Percentiles rank a stretch among this genome's conserved stretches.
Conservation (phyloP, 2,888 invertebrate species). For the Temnothorax rugatulus region DNA sequence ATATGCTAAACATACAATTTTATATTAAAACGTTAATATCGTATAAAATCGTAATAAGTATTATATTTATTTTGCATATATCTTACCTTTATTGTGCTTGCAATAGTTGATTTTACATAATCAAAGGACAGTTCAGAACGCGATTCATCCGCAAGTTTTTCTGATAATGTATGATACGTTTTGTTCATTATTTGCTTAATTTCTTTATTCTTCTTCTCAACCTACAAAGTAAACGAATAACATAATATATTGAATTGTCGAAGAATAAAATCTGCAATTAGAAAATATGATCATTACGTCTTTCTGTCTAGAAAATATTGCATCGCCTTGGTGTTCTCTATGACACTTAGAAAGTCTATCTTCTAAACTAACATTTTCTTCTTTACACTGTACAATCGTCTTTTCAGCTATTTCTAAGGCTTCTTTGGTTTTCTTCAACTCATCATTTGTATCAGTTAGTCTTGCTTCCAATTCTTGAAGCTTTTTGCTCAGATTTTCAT, state of each 20-base stretch:
- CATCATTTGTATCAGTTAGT: slow-evolving; percentile 64
- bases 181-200: slow-evolving; percentile 82
- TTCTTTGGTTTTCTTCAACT: slow-evolving; percentile 61
- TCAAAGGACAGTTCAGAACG: slow-evolving; percentile 69
- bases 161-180: slow-evolving; percentile 76
- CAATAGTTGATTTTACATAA: slow-evolving; percentile 78
- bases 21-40: background rate
- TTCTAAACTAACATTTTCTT: slow-evolving; percentile 70
- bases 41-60: background rate
- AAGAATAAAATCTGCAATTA: background rate
- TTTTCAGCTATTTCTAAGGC: slow-evolving; percentile 68
- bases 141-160: slow-evolving; percentile 77
- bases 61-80: slow-evolving; percentile 10
- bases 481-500: slow-evolving; percentile 68
- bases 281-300: slow-evolving; percentile 56
- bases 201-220: slow-evolving; percentile 76
- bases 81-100: slow-evolving; percentile 78
- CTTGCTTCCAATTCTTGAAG: slow-evolving; percentile 71
- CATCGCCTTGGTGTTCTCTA: slow-evolving; percentile 22
- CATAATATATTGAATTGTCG: slow-evolving; percentile 7
- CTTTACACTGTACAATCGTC: slow-evolving; percentile 65
- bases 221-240: slow-evolving; percentile 60
- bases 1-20: slow-evolving; percentile 71
- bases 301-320: slow-evolving; percentile 18
- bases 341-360: slow-evolving; percentile 61